These are phyloP conservation scores for Caenorhabditis sp. DNA, from an alignment of 2,888 invertebrate genomes.

Conservation along the genomic window DNA sequence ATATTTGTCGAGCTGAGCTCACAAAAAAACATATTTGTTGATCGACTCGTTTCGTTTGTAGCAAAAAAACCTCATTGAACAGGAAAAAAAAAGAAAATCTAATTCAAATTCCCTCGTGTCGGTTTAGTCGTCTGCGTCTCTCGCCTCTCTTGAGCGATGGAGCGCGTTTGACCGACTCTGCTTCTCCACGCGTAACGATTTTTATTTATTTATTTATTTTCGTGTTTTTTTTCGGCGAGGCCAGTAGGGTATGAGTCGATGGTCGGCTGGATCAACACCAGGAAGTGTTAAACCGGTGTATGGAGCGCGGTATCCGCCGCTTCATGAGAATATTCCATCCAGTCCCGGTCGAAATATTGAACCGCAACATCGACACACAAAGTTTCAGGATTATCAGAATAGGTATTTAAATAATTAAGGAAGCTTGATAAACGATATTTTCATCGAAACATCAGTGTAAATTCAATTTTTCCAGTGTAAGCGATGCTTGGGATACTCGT, in stretches of 20 bases:
- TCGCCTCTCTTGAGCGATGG: not conserved
- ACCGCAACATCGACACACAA: slow-evolving; percentile 43
- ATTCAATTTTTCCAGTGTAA: slow-evolving; percentile 62
- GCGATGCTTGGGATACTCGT: slow-evolving; percentile 69
- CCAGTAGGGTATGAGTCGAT: slow-evolving; percentile 43
- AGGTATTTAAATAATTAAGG: slow-evolving; percentile 49
- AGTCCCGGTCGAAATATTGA: slow-evolving; percentile 39
- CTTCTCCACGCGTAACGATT: slow-evolving; percentile 1
- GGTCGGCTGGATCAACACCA: slow-evolving; percentile 53
- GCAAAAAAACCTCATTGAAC: not conserved
- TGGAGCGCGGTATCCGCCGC: slow-evolving; percentile 70
- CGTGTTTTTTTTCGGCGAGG: not conserved
- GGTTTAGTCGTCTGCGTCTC: not conserved
- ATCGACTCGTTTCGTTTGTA: not conserved
- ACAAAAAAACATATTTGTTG: not conserved
- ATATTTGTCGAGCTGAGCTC: not conserved
- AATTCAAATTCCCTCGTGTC: not conserved
- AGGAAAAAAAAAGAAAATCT: not conserved
- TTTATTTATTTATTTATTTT: not conserved
- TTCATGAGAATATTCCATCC: slow-evolving; percentile 41
- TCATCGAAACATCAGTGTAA: not conserved
- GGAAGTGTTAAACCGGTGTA: slow-evolving; percentile 68
- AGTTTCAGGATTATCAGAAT: slow-evolving; percentile 68
- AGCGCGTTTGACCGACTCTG: not conserved
- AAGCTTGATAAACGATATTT: too few relatives aligned